Evolutionary conservation across 2,113 vertebrate genomes (phyloP).

Genomic region (Drymodes brunneopygia): DNA sequence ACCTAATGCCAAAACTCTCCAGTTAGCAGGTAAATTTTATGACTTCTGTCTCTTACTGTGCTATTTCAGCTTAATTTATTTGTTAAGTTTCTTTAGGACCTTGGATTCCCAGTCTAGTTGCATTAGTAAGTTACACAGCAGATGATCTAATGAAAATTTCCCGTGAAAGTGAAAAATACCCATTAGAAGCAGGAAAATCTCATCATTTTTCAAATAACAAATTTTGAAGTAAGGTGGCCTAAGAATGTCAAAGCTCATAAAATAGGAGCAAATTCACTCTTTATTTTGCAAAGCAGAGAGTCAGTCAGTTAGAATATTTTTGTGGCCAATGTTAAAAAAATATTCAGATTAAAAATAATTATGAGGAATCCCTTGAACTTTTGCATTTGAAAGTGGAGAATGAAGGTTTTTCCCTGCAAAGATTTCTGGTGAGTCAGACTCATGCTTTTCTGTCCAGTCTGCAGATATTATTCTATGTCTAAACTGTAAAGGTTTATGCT

Average conservation of each 20-base stretch:
- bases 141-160: neutral
- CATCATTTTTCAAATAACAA: neutral
- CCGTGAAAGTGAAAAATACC: neutral
- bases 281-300: neutral
- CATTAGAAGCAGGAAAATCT: neutral
- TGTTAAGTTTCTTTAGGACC: neutral
- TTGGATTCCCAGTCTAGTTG: neutral
- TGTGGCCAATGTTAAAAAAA: neutral
- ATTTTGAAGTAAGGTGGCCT: neutral
- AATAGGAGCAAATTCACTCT: neutral
- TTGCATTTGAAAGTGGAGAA: neutral
- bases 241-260: neutral
- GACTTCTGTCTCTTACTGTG: neutral
- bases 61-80: neutral
- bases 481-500: neutral
- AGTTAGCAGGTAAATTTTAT: neutral
- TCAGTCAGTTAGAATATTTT: neutral
- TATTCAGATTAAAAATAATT: neutral
- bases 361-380: neutral
- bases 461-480: neutral
- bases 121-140: neutral
- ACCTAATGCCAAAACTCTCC: neutral
- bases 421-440: neutral
- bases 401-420: neutral
- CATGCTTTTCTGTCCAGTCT: neutral